A percentile compares a stretch with the other conserved stretches of the same genome.
phyloP scores from a whole-genome alignment of 2,113 vertebrate genomes.

The Menura novaehollandiae region DNA sequence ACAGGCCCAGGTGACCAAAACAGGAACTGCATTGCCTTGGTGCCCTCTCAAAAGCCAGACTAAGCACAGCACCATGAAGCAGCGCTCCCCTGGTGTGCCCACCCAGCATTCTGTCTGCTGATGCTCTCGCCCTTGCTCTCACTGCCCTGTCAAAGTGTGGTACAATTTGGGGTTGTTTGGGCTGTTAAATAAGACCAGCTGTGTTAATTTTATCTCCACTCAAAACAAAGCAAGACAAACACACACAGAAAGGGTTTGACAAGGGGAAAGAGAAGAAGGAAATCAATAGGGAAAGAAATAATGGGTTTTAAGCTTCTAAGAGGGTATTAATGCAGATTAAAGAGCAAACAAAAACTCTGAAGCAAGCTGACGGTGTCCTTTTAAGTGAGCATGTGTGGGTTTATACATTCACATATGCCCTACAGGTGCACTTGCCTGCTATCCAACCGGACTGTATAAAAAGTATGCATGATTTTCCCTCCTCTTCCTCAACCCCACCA shows the following conservation, averaged over 20 bases:
- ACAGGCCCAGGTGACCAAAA: not conserved
- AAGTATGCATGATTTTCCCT: not conserved
- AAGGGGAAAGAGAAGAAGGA: slow-evolving; percentile 29
- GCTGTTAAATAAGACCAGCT: slow-evolving; percentile 52
- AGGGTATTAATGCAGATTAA: slow-evolving; percentile 66
- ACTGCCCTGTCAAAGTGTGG: not conserved
- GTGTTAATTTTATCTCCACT: slow-evolving; percentile 60
- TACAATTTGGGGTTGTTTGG: slow-evolving; percentile 5
- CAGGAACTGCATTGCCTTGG: not conserved
- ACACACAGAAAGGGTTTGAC: not conserved
- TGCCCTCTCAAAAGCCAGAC: not conserved
- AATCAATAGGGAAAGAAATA: slow-evolving; percentile 70
- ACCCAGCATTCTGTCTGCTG: not conserved
- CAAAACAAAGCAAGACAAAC: slow-evolving; percentile 49
- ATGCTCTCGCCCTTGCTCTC: fast-evolving
- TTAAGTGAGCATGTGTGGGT: slow-evolving; percentile 72
- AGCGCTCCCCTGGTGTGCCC: not conserved
- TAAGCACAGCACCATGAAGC: fast-evolving
- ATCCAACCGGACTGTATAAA: slow-evolving; percentile 35
- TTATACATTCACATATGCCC: slow-evolving; percentile 68
- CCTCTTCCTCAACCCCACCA: not conserved
- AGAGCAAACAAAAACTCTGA: slow-evolving; percentile 66
- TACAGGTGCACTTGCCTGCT: slow-evolving; percentile 66
- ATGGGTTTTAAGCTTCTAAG: slow-evolving; percentile 71
- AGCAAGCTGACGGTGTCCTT: slow-evolving; percentile 69